phyloP scores from a whole-genome alignment of 2,113 vertebrate species.

The Electrona antarctica region DNA sequence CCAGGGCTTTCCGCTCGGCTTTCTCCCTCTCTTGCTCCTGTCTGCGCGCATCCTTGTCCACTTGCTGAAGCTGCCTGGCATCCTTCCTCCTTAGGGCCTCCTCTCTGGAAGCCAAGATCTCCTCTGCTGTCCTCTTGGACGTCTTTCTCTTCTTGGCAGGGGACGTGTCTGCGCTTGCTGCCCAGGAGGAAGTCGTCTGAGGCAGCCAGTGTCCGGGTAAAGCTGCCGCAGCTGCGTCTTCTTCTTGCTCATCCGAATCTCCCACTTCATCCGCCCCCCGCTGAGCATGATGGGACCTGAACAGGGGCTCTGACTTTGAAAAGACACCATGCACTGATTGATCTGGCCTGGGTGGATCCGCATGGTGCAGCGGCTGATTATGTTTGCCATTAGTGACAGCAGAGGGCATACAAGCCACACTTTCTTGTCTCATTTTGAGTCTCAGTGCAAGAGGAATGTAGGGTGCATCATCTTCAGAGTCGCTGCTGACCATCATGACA shows the following conservation, averaged over 20 bases:
- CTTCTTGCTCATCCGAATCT: accelerated
- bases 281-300: slow-evolving; percentile 14
- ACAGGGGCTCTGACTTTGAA: not conserved
- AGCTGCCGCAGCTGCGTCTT: not conserved
- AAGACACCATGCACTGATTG: not conserved
- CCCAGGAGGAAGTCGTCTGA: not conserved
- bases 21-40: slow-evolving; percentile 67
- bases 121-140: slow-evolving; percentile 52
- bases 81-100: slow-evolving; percentile 50
- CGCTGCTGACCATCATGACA: slow-evolving; percentile 76
- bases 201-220: slow-evolving; percentile 2
- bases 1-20: slow-evolving; percentile 68
- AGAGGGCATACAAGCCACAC: slow-evolving; percentile 9
- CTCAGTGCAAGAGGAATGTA: slow-evolving; percentile 75
- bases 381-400: slow-evolving; percentile 14
- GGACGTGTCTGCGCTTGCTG: slow-evolving; percentile 1
- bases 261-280: not conserved
- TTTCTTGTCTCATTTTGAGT: slow-evolving; percentile 66
- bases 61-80: slow-evolving; percentile 56
- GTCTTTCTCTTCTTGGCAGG: slow-evolving; percentile 58
- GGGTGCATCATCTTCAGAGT: slow-evolving; percentile 72
- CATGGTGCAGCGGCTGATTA: not conserved
- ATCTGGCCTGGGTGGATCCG: not conserved
- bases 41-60: slow-evolving; percentile 53
- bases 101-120: slow-evolving; percentile 49